Percentiles rank a stretch among this genome's conserved stretches.
phyloP scores from a whole-genome alignment of 2,797 vertebrate genomes.

The Naso thynnoides region DNA sequence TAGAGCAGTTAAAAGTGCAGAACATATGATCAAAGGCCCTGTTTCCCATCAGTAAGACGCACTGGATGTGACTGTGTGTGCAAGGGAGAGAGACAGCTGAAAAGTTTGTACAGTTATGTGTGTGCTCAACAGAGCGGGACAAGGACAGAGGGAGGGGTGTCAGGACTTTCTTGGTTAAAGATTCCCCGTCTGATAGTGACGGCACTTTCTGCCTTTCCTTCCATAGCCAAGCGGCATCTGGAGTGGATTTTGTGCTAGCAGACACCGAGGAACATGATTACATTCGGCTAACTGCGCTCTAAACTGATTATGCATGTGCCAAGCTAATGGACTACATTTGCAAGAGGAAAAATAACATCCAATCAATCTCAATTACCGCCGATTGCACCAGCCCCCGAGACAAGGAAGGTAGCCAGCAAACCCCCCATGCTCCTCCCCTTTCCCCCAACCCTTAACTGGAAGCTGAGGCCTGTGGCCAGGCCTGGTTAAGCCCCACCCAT shows the following conservation, averaged over 20 bases:
- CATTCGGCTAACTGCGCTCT: constrained; percentile 99
- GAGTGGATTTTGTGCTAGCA: constrained; percentile 98
- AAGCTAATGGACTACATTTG: constrained; percentile 99
- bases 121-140: constrained; percentile 75
- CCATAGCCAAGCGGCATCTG: constrained; percentile 92
- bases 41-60: constrained; percentile 35
- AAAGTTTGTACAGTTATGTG: constrained; percentile 68
- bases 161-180: constrained; percentile 78
- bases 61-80: constrained; percentile 36
- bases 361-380: constrained; percentile 99
- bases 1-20: constrained; percentile 61
- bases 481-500: constrained; percentile 77
- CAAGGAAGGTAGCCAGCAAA: constrained; percentile 90
- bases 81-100: constrained; percentile 36
- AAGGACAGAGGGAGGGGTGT: constrained; percentile 67
- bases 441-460: constrained; percentile 83
- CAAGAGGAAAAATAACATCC: constrained; percentile 99
- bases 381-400: constrained; percentile 90
- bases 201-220: constrained; percentile 88
- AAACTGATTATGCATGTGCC: constrained; percentile 99
- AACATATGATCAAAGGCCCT: constrained; percentile 53
- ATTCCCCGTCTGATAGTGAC: constrained; percentile 84
- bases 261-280: constrained; percentile 99
- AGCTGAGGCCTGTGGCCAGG: constrained; percentile 74
- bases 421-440: constrained; percentile 82